Base-by-base conservation (phyloP, 1,140 invertebrate species). In the Hylaeus volcanicus region DNA sequence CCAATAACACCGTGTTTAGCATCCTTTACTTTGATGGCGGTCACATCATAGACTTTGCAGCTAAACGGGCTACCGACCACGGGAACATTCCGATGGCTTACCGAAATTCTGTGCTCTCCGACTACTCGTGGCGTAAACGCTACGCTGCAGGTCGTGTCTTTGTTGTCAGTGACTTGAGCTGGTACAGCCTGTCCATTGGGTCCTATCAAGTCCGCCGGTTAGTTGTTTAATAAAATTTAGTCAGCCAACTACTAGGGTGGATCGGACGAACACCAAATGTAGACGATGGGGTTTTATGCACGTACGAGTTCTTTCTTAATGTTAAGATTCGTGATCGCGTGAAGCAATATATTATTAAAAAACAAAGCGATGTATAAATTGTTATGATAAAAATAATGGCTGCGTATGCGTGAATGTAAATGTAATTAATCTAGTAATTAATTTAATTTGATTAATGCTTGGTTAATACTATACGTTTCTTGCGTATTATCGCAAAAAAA, bases 1-100 rank as follows among this genome's bases (percentile, higher is more conserved):
- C 98, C 98, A 45, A 99, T 96, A 48, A 98, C 96, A 72, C 98
- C 98, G 89, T 96, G 96, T 56, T 97, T 96, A 5, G 98, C 96
- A 90, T 98, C 97, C 91, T 98, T 98, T 2, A 99, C 98, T 94
- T 97, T 97, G 83, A 99, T 99, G 73, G 98, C 98, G 78, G 96
- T 95, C 1, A 99, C 97, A 92, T 99, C 98, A 91, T 99, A 99
- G 14, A 98, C 98, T 94, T 99, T 98, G 83, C 97, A 97, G 83
- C 97, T 96, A 93, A 98, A 99, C 6, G 98, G 98, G 89, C 97
- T 98, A 53, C 97, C 97, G 43, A 96, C 95, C 69, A 98, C 96
- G 1, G 97, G 95, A 82, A 95, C 93, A 82, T 96, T 96, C 86
- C 95, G 95, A 83, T 97, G 96, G 63, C 95, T 96, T 56, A 99